Percentiles rank a stretch among this genome's conserved stretches.
Conservation (phyloP, 2,888 invertebrate species). For the Habroteleia sp. region DNA sequence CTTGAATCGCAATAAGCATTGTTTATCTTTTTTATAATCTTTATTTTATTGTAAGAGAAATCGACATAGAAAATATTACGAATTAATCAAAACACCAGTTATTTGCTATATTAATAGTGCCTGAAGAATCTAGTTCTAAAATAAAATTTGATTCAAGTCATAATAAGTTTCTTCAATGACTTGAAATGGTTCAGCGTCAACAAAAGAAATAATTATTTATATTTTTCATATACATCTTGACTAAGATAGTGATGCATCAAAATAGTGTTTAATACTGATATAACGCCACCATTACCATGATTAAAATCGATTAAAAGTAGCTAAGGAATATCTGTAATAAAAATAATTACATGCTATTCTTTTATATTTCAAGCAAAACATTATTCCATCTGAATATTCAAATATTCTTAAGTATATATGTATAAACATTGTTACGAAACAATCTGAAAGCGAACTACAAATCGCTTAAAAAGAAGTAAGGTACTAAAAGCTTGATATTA, state of each 20-base stretch:
- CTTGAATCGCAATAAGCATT: conserved; percentile 9
- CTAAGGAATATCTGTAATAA: too few species aligned
- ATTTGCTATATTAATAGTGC: conserved; percentile 15
- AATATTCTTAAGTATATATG: background rate
- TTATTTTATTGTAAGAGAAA: conserved; percentile 23
- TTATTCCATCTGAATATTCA: background rate
- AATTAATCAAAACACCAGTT: conserved; percentile 14
- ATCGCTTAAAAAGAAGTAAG: conserved; percentile 31
- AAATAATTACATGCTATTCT: conserved; percentile 1
- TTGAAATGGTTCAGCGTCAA: conserved; percentile 8
- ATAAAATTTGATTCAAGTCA: conserved; percentile 4
- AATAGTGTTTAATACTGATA: conserved; percentile 21
- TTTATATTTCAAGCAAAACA: background rate
- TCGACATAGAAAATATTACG: conserved; percentile 18
- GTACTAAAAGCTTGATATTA: conserved; percentile 21
- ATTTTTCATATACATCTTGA: conserved; percentile 23
- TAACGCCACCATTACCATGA: conserved; percentile 7
- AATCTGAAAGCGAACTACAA: conserved; percentile 23
- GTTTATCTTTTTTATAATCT: background rate
- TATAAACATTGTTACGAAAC: conserved; percentile 18
- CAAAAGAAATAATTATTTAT: conserved; percentile 10
- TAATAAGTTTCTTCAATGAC: background rate
- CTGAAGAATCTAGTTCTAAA: conserved; percentile 16
- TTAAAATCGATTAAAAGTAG: conserved; percentile 8
- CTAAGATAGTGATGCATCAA: conserved; percentile 48